These are phyloP conservation scores for Chaetura pelagica DNA, from an alignment of 2,113 vertebrate genomes.

Conservation along the genomic window DNA sequence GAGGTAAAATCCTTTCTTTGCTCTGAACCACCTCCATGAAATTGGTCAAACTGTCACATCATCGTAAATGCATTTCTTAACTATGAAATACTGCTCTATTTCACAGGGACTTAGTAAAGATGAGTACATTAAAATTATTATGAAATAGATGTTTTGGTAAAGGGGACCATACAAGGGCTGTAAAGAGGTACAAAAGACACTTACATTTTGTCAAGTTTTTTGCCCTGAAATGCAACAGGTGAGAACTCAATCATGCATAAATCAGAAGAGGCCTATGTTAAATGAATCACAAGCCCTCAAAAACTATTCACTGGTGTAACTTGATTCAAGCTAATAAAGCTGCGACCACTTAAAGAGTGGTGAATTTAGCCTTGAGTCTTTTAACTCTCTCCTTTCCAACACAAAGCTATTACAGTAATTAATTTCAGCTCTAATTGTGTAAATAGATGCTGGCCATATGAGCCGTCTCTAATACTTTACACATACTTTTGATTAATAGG, in stretches of 20 bases:
- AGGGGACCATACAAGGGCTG: neutral
- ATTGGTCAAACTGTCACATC: neutral
- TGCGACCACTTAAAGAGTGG: neutral
- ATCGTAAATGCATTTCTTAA: neutral
- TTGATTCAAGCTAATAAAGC: neutral
- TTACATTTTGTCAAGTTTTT: neutral
- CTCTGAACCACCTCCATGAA: neutral
- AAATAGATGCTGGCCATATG: neutral
- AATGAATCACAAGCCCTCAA: neutral
- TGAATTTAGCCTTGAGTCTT: neutral
- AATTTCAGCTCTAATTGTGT: neutral
- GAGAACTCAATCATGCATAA: neutral
- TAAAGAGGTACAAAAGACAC: neutral
- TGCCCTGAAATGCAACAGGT: neutral
- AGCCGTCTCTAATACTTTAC: neutral
- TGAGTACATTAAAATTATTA: neutral
- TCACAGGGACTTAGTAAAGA: neutral
- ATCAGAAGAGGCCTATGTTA: neutral
- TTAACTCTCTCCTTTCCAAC: neutral
- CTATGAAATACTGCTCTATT: neutral
- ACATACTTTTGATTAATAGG: neutral
- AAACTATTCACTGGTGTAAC: neutral
- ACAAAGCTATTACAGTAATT: neutral
- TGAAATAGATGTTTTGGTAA: neutral
- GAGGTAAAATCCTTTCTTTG: neutral